These are phyloP conservation scores for Campoplex nolae DNA, from an alignment of 2,888 invertebrate species.

Conservation along the genomic window DNA sequence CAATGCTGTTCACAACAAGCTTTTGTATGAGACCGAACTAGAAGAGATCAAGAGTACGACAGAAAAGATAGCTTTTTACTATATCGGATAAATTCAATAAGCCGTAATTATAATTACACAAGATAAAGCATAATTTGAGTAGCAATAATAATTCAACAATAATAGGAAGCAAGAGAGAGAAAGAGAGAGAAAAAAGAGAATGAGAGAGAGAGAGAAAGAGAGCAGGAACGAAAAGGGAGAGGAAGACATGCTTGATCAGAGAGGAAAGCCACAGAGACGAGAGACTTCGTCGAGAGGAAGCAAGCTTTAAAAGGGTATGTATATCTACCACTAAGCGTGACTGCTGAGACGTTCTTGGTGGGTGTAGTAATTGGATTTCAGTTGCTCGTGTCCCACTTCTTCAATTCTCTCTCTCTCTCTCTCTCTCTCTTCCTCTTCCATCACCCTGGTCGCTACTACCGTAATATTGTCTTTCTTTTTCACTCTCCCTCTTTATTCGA, in stretches of 20 bases:
- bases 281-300: slow-evolving; percentile 56
- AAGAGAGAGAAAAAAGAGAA: neutral
- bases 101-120: too few relatives aligned
- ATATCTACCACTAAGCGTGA: slow-evolving; percentile 46
- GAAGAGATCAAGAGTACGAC: too few relatives aligned
- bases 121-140: neutral
- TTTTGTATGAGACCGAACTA: neutral
- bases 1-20: slow-evolving; percentile 37
- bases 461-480: slow-evolving; percentile 58
- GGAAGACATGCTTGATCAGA: slow-evolving; percentile 24
- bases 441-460: slow-evolving; percentile 19
- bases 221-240: neutral
- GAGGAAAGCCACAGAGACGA: slow-evolving; percentile 36
- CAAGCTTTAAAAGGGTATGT: slow-evolving; percentile 65
- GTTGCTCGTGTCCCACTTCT: slow-evolving; percentile 60
- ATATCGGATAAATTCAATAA: too few relatives aligned
- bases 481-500: slow-evolving; percentile 60
- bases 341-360: slow-evolving; percentile 59
- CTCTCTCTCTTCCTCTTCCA: slow-evolving; percentile 29
- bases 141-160: neutral
- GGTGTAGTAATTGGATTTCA: slow-evolving; percentile 68
- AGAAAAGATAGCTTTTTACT: too few relatives aligned
- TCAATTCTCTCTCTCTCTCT: slow-evolving; percentile 46
- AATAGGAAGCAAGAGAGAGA: neutral
- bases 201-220: slow-evolving; percentile 1